Conservation (phyloP, 2,797 vertebrate genomes). For the Fistularia tabacaria region DNA sequence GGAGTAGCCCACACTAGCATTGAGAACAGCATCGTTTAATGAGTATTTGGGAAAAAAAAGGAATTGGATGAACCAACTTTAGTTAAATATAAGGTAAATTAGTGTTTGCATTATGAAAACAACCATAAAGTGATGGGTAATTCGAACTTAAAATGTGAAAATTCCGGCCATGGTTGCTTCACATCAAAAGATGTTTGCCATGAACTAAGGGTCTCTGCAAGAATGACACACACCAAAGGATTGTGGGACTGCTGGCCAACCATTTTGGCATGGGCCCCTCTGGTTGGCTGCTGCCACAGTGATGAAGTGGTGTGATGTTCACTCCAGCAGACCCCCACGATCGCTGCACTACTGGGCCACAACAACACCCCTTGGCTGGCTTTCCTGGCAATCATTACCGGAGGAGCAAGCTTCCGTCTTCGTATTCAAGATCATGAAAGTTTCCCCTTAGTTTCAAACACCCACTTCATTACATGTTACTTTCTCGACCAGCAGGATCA, state of each 20-base stretch:
- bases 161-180: slow-evolving; percentile 20
- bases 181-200: slow-evolving; percentile 34
- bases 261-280: slow-evolving; percentile 66
- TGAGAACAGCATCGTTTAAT: too few species aligned
- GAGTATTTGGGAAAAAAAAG: too few species aligned
- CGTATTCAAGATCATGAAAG: neutral
- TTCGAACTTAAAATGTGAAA: slow-evolving; percentile 29
- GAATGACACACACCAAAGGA: slow-evolving; percentile 65
- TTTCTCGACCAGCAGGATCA: slow-evolving; percentile 58
- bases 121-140: neutral
- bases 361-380: slow-evolving; percentile 76
- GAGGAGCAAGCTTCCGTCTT: slow-evolving; percentile 15
- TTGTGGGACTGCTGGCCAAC: slow-evolving; percentile 70
- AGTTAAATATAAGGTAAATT: slow-evolving; percentile 4
- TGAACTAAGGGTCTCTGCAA: slow-evolving; percentile 43
- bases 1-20: too few species aligned
- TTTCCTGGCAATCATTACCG: slow-evolving; percentile 57
- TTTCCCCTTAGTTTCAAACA: slow-evolving; percentile 6
- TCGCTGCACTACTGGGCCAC: slow-evolving; percentile 70
- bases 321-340: slow-evolving; percentile 70
- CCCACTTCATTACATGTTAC: neutral
- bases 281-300: slow-evolving; percentile 70
- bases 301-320: slow-evolving; percentile 84
- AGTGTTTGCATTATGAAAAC: slow-evolving; percentile 22
- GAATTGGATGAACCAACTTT: too few species aligned